Evolutionary conservation across 92 coral and sea anemone species (phyloP).

Genomic region (Bergia sp.): DNA sequence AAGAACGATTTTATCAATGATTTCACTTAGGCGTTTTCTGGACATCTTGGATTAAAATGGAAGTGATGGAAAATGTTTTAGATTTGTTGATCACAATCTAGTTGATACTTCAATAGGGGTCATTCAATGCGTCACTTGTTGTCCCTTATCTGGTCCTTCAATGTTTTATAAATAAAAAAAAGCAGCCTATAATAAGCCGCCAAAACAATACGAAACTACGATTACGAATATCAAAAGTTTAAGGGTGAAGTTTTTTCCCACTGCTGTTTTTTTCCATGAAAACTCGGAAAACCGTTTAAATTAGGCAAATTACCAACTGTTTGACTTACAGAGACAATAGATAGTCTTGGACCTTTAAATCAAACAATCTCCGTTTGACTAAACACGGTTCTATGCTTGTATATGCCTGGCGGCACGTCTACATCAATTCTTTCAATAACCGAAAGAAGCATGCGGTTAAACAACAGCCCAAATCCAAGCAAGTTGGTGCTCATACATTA

Average conservation of each 20-base stretch:
- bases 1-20: neutral
- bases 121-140: conserved; percentile 2
- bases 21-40: conserved; percentile 1
- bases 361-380: neutral
- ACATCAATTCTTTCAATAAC: neutral
- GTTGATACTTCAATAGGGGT: too few species aligned
- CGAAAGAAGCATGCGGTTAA: neutral
- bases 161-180: neutral
- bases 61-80: neutral
- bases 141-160: neutral
- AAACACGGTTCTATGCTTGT: neutral
- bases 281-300: neutral
- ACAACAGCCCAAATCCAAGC: neutral
- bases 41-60: neutral
- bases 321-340: neutral
- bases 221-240: neutral
- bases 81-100: neutral
- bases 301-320: neutral
- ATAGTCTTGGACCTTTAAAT: neutral
- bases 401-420: conserved; percentile 20
- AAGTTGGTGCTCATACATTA: conserved; percentile 1
- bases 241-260: neutral
- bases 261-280: too few species aligned
- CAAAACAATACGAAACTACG: neutral
- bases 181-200: neutral